phyloP scores from a whole-genome alignment of 1,140 invertebrate species.

The Zaprionus taronus region DNA sequence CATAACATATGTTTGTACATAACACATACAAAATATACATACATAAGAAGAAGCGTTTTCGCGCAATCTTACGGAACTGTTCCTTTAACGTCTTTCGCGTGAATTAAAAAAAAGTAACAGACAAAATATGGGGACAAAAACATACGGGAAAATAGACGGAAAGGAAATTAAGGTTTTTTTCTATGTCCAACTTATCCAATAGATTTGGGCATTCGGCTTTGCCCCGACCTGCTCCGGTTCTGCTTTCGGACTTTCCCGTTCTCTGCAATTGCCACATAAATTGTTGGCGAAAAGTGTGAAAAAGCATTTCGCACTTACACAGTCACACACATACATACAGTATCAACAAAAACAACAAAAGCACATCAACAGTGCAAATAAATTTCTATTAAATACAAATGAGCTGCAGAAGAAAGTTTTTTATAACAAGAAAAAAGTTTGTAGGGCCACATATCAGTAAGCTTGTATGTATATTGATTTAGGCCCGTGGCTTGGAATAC shows the following conservation, averaged over 20 bases:
- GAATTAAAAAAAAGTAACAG: neutral
- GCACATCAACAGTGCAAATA: constrained; percentile 51
- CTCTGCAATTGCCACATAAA: constrained; percentile 55
- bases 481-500: constrained; percentile 18
- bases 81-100: too few species aligned
- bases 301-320: constrained; percentile 61
- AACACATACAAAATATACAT: neutral
- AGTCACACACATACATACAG: neutral
- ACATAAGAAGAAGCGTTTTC: neutral
- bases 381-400: constrained; percentile 80
- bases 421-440: constrained; percentile 54
- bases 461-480: constrained; percentile 44
- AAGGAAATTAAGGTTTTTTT: constrained; percentile 61
- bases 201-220: constrained; percentile 21
- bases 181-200: constrained; percentile 63
- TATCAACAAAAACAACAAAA: constrained; percentile 15
- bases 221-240: neutral
- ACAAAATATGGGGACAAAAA: constrained; percentile 42
- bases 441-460: constrained; percentile 24
- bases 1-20: neutral
- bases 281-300: constrained; percentile 69
- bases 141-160: constrained; percentile 46
- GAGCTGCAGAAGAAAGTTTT: constrained; percentile 60
- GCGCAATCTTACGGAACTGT: neutral
- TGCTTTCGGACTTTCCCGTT: neutral